These are phyloP conservation scores for Indicator maculatus DNA, from an alignment of 2,113 vertebrate species.

Conservation along the genomic window DNA sequence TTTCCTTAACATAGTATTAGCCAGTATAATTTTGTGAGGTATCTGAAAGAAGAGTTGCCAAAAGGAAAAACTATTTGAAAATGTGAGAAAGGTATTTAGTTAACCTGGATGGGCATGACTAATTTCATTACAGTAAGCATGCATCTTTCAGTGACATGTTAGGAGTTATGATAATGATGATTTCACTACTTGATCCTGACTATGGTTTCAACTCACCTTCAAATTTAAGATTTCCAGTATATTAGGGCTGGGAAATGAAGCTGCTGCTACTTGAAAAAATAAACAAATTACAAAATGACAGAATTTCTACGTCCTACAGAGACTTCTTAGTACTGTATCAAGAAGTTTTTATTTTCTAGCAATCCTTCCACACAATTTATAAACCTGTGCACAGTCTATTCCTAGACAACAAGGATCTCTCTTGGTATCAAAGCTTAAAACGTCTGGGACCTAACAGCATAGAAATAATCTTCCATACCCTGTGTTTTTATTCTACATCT, in stretches of 20 bases:
- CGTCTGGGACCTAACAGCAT: background rate
- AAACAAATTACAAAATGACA: background rate
- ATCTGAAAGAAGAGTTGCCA: background rate
- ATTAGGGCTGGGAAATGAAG: background rate
- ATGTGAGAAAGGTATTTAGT: background rate
- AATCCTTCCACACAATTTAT: background rate
- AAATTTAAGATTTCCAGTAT: background rate
- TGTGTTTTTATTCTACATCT: background rate
- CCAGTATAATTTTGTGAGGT: slow-evolving; percentile 35
- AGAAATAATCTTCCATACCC: background rate
- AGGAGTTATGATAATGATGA: background rate
- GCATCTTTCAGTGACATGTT: background rate
- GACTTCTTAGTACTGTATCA: background rate
- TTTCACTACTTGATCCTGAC: background rate
- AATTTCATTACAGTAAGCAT: background rate
- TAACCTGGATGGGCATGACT: background rate
- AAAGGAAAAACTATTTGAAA: slow-evolving; percentile 17
- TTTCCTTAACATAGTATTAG: slow-evolving; percentile 33
- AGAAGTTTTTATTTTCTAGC: background rate
- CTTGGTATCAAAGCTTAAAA: background rate
- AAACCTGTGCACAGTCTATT: background rate
- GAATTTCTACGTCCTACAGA: background rate
- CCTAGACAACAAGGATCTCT: background rate
- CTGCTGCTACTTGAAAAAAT: background rate
- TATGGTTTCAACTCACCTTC: background rate